A percentile compares a stretch with the other conserved stretches of the same genome.
phyloP scores from a whole-genome alignment of 64 coral and sea anemone species.

The Pachyseris speciosa region DNA sequence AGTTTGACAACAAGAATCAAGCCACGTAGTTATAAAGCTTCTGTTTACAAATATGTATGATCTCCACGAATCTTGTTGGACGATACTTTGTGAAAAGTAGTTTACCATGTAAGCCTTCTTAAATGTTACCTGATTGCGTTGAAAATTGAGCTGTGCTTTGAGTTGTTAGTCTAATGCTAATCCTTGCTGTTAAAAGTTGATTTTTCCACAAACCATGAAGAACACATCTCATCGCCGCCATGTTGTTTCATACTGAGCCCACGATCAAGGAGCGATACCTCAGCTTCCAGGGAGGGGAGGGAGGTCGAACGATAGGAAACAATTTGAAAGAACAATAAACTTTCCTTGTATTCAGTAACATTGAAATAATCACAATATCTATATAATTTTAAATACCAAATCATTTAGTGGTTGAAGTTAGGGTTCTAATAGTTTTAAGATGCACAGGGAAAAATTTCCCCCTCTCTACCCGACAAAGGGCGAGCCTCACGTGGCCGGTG shows the following conservation, averaged over 20 bases:
- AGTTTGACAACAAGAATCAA: too few species aligned
- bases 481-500: neutral
- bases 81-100: neutral
- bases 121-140: constrained; percentile 12
- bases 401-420: too few species aligned
- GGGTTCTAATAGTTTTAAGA: neutral
- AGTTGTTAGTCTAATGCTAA: neutral
- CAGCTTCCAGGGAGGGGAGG: neutral
- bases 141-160: neutral
- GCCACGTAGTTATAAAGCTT: too few species aligned
- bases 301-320: too few species aligned
- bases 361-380: too few species aligned
- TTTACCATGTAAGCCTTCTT: neutral
- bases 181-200: neutral
- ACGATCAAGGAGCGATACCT: neutral
- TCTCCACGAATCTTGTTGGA: too few species aligned
- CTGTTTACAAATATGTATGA: too few species aligned
- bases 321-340: too few species aligned
- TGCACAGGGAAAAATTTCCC: neutral
- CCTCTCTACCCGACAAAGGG: constrained; percentile 3
- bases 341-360: too few species aligned
- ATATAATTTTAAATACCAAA: too few species aligned
- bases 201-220: neutral
- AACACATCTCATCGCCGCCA: neutral
- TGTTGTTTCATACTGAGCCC: neutral